These are phyloP conservation scores for Stenichneumon culpator DNA, from an alignment of 2,888 invertebrate species.

Conservation along the genomic window DNA sequence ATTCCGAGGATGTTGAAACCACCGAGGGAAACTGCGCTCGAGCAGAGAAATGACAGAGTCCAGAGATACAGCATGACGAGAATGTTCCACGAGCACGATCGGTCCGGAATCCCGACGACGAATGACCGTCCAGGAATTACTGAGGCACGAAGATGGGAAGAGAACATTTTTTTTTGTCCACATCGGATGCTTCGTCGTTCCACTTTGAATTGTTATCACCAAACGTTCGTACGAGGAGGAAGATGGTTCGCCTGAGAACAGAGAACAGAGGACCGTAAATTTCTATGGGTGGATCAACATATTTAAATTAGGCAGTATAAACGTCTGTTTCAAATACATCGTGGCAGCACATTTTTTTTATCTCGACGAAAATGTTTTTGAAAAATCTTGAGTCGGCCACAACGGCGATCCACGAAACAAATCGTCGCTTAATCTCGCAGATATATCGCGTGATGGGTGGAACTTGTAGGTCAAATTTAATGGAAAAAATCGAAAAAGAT, in stretches of 20 bases:
- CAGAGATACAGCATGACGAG: conserved; percentile 35
- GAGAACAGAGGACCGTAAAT: neutral
- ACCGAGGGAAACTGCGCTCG: neutral
- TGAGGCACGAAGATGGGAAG: neutral
- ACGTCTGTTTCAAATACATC: neutral
- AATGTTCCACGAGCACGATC: conserved; percentile 12
- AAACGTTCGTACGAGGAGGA: neutral
- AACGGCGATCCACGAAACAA: neutral
- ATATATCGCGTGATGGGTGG: neutral
- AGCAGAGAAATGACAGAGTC: conserved; percentile 23
- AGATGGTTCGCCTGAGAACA: conserved; percentile 18
- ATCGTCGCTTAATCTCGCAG: neutral
- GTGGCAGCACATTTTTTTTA: neutral
- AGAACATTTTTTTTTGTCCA: neutral
- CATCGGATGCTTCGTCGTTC: neutral
- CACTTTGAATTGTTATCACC: neutral
- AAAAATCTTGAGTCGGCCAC: neutral
- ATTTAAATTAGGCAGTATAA: neutral
- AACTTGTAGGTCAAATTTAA: neutral
- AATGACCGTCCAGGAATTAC: conserved; percentile 32
- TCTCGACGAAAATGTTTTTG: neutral
- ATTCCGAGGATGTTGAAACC: conserved; percentile 80
- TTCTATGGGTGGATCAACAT: neutral
- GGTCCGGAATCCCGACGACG: conserved; percentile 41
- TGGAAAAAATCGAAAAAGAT: neutral